Conservation (phyloP, 2,797 vertebrate species). For the Dryobates pubescens region DNA sequence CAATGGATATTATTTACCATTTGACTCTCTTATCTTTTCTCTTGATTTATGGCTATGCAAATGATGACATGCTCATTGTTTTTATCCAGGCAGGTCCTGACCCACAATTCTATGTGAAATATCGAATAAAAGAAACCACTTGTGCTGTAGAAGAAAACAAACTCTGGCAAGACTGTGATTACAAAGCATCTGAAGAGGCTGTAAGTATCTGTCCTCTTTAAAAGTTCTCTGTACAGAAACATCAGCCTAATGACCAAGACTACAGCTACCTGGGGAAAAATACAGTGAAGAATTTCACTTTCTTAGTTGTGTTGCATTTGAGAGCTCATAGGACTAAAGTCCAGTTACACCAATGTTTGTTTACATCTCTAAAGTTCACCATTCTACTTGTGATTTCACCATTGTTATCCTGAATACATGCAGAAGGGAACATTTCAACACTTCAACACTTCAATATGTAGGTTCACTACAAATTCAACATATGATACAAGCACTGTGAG, state of each 20-base stretch:
- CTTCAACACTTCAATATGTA: background rate
- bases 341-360: background rate
- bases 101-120: slow-evolving; percentile 77
- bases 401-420: background rate
- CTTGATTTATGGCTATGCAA: slow-evolving; percentile 24
- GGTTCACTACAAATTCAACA: background rate
- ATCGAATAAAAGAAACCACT: slow-evolving; percentile 80
- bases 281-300: background rate
- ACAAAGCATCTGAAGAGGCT: slow-evolving; percentile 57
- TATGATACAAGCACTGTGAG: background rate
- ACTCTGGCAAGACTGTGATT: slow-evolving; percentile 86
- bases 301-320: background rate
- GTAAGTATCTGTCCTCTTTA: slow-evolving; percentile 71
- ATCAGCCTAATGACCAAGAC: background rate
- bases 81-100: slow-evolving; percentile 71
- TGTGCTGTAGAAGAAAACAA: slow-evolving; percentile 76
- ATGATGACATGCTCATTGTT: background rate
- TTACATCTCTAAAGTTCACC: background rate
- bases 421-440: background rate
- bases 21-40: background rate
- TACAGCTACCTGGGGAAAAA: background rate
- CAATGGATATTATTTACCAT: background rate
- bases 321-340: background rate
- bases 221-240: background rate
- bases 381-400: background rate